Evolutionary conservation across 2,113 vertebrate species (phyloP), one percentile per base, ranked within the genome.

Genomic region (Cebidichthys violaceus): DNA sequence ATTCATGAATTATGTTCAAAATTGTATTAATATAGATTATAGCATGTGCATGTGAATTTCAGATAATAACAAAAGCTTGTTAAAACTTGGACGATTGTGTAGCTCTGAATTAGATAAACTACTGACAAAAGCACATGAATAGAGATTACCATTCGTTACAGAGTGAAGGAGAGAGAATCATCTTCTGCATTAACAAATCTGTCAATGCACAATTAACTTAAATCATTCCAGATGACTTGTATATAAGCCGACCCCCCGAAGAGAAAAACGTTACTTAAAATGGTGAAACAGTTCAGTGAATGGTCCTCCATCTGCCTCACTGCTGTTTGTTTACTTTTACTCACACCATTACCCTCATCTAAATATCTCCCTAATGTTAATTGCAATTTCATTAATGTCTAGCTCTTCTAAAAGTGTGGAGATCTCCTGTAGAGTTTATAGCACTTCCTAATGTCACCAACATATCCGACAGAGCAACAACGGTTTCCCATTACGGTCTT

Each of bases 311-410:
- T 64, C 27, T 61, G 69, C 73, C 29, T 84, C 57, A 41, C 47
- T 72, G 60, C 37, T 70, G 77, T 81, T 83, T 83, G 81, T 81
- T 79, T 77, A 82, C 52, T 71, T 67, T 69, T 86, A 55, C 27
- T 52, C 47, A 75, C 68, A 64, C 66, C 70, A 82, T 86, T 86
- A 84, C 37, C 70, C 78, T 81, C 75, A 78, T 71, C 35, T 75
- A 52, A 81, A 77, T 33, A 70, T 29, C 59, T 54, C 54, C 55
- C 61, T n/a, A 1, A n/a, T 57, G 60, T 70, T 89, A 83, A 88
- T 71, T 89, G 73, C 41, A 59, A 59, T 70, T 81, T 68, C 37
- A 69, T 77, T 82, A 18, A 61, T 45, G 29, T 75, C 57, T 52
- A 75, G 41, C 71, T 33, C 59, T 52, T 52, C 54, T 76, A 67